Evolutionary conservation across 2,113 vertebrate species (phyloP).

Genomic region (Platysternon megacephalum): DNA sequence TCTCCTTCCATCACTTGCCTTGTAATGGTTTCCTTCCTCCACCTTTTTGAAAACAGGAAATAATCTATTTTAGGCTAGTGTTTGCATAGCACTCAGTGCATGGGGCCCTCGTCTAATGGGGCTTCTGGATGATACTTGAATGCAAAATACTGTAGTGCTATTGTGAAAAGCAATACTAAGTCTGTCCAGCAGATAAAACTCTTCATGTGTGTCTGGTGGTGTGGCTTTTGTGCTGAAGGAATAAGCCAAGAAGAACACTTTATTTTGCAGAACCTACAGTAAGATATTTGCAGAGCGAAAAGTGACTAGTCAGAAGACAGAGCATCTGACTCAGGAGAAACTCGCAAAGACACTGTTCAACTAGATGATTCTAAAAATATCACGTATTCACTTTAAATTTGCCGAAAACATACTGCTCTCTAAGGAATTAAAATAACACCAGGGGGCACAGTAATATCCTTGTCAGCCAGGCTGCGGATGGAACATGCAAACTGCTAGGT

Average conservation of each 20-base stretch:
- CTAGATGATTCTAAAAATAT: background rate
- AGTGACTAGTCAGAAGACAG: background rate
- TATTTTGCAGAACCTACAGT: background rate
- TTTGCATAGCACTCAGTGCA: background rate
- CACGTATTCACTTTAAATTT: background rate
- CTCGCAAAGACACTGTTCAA: background rate
- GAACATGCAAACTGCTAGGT: background rate
- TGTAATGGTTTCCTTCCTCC: background rate
- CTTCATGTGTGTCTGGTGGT: background rate
- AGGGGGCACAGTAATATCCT: background rate
- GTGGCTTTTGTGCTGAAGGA: background rate
- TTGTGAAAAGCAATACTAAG: background rate
- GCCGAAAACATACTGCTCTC: background rate
- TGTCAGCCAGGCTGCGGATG: accelerated
- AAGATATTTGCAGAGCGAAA: background rate
- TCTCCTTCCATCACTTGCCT: background rate
- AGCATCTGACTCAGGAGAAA: background rate
- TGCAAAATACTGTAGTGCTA: background rate
- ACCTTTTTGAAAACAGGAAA: background rate
- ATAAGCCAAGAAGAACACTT: background rate
- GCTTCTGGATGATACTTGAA: background rate
- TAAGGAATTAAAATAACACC: background rate
- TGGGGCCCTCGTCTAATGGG: background rate
- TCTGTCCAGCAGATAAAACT: background rate
- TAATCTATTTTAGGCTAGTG: background rate